phyloP scores from a whole-genome alignment of 2,888 invertebrate genomes.

The Chironomus riparius region DNA sequence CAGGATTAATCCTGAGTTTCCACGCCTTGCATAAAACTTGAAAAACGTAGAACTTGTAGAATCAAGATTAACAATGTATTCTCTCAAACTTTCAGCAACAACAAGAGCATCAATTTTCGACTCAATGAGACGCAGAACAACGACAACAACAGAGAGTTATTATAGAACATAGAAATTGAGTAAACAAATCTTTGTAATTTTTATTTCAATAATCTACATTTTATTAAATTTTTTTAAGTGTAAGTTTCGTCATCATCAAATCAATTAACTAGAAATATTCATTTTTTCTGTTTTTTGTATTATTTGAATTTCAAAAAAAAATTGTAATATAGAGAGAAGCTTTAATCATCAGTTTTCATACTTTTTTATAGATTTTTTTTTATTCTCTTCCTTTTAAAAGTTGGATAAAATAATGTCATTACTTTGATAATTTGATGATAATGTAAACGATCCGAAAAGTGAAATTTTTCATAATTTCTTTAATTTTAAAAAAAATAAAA shows the following conservation, averaged over 20 bases:
- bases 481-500: background rate
- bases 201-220: conserved; percentile 26
- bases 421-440: no score
- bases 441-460: no score
- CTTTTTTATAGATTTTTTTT: no score
- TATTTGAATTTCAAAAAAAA: background rate
- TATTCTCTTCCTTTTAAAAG: no score
- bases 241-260: conserved; percentile 22
- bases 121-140: background rate
- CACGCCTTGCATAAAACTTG: no score
- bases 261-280: conserved; percentile 20
- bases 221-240: conserved; percentile 20
- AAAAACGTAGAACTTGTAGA: no score
- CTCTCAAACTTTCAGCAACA: background rate
- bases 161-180: background rate
- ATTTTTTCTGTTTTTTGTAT: background rate
- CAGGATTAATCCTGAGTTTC: no score
- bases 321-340: background rate
- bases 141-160: background rate
- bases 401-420: no score
- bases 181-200: background rate
- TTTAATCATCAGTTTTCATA: background rate
- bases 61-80: background rate
- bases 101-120: background rate
- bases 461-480: no score